Evolutionary conservation across 2,797 vertebrate species (phyloP).

Genomic region (Loriculus beryllinus): DNA sequence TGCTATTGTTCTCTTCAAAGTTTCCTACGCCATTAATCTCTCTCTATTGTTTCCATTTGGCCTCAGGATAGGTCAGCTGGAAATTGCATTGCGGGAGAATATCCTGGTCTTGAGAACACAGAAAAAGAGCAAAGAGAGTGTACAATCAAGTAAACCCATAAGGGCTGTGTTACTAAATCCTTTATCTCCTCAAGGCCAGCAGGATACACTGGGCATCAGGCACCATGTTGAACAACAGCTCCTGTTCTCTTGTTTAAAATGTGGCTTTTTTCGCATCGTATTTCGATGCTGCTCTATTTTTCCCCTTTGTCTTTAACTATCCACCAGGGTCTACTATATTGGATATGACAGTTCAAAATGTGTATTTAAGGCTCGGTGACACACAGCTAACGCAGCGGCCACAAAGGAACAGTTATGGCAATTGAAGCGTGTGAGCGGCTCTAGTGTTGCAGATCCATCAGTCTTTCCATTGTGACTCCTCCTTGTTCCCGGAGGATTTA

Average conservation of each 20-base stretch:
- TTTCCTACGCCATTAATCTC: constrained; percentile 38
- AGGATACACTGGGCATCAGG: neutral
- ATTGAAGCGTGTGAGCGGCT: neutral
- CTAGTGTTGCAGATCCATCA: neutral
- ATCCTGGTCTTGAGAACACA: constrained; percentile 16
- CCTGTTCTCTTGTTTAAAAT: neutral
- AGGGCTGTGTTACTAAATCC: neutral
- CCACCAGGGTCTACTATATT: constrained; percentile 15
- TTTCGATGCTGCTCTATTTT: constrained; percentile 27
- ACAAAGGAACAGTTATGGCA: constrained; percentile 38
- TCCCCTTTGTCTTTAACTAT: constrained; percentile 26
- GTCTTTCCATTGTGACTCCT: constrained; percentile 49
- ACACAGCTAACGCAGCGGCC: neutral
- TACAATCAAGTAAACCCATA: neutral
- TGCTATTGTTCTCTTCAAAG: constrained; percentile 54
- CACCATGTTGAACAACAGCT: neutral
- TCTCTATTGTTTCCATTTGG: constrained; percentile 53
- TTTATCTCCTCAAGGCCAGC: constrained; percentile 4
- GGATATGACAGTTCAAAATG: constrained; percentile 26
- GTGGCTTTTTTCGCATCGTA: neutral
- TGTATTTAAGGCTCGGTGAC: constrained; percentile 17
- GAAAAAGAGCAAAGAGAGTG: neutral
- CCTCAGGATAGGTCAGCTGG: constrained; percentile 50
- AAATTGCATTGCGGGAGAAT: constrained; percentile 20
- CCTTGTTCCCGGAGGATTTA: neutral